These are phyloP conservation scores for Physella acuta DNA, from an alignment of 1,140 invertebrate genomes.

Conservation along the genomic window DNA sequence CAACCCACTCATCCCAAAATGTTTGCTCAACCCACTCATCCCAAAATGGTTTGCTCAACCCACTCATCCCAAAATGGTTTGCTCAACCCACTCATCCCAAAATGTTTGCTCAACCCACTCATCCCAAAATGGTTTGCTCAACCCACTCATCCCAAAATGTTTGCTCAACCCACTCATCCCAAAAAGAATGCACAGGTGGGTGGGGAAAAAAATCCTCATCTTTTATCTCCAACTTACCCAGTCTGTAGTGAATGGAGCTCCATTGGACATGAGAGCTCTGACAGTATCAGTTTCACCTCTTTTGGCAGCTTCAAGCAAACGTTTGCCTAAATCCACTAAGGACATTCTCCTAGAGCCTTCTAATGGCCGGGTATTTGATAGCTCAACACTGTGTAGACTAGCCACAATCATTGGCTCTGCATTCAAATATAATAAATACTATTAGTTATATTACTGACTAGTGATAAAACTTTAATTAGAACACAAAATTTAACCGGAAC, in stretches of 20 bases:
- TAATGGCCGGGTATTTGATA: background rate
- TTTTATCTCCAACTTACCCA: conserved; percentile 77
- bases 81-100: too few relatives aligned
- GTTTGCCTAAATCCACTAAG: conserved; percentile 78
- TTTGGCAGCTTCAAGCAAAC: conserved; percentile 75
- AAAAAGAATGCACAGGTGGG: too few relatives aligned
- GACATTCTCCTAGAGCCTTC: conserved; percentile 42
- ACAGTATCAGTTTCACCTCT: conserved; percentile 78
- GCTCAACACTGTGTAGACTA: conserved; percentile 17
- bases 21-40: too few relatives aligned
- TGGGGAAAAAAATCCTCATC: too few relatives aligned
- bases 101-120: too few relatives aligned
- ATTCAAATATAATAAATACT: background rate
- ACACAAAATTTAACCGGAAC: background rate
- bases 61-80: too few relatives aligned
- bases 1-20: too few relatives aligned
- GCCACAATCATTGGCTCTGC: conserved; percentile 22
- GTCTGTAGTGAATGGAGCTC: conserved; percentile 88
- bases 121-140: too few relatives aligned
- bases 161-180: too few relatives aligned
- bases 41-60: too few relatives aligned
- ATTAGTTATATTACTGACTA: background rate
- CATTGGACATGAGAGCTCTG: conserved; percentile 77
- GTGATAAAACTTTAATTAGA: background rate
- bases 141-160: too few relatives aligned